Evolutionary conservation across 2,797 vertebrate genomes (phyloP), one percentile per base, ranked within the genome.

Genomic region (Lagorchestes hirsutus): DNA sequence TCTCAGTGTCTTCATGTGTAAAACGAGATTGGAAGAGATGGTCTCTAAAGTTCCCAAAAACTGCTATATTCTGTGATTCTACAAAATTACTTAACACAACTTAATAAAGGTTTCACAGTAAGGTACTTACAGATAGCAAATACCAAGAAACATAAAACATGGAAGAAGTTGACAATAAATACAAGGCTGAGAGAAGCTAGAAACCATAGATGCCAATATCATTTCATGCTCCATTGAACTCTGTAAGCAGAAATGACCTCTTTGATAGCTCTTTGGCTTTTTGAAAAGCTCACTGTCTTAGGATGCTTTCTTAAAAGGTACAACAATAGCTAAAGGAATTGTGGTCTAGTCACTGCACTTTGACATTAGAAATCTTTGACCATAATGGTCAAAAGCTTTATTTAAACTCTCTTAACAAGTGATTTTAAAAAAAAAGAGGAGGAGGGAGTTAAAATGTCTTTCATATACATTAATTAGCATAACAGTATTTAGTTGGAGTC

Each of bases 271-370:
- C n/a, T 94, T 87, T 40, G 87, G 16, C 29, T 93, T 56, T 96
- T 93, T 96, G 55, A 95, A 95, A 95, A 93, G 87, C 46, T 93
- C 58, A 46, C 11, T 91, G 91, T 74, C 93, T 97, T 96, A 96
- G 96, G 96, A 55, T 0, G 92, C 90, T 24, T 93, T 97, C 56
- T 96, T 97, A 97, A 95, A 96, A 97, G 74, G 92, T 92, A 94
- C n/a, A 97, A 92, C 90, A 58, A 58, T 95, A 95, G 93, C 52
- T 92, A 96, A 96, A 96, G 52, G 13, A 96, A 98, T 91, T 94
- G 96, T 95, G 94, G 27, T 56, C 93, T 18, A 93, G 52, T 92
- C 93, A 22, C 28, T 96, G 95, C 94, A 94, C 13, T 50, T 90
- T 95, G 90, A 55, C 57, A 95, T 50, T 93, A 93, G 57, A 95